Evolutionary conservation across 1,140 invertebrate genomes (phyloP).

Genomic region (Drosophila rufa): DNA sequence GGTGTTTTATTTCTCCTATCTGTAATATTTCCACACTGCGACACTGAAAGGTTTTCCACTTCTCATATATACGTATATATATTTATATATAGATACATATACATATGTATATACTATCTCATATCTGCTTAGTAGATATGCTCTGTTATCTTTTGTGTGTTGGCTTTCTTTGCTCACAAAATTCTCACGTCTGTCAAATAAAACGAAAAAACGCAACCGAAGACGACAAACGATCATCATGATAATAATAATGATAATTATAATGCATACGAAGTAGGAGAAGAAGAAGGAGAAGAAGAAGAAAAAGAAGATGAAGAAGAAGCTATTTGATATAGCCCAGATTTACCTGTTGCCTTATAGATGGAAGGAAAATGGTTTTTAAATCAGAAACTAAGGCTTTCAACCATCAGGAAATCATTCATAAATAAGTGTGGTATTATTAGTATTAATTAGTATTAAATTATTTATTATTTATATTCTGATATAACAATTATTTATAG

Average conservation of each 20-base stretch:
- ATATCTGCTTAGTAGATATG: slow-evolving; percentile 51
- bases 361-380: slow-evolving; percentile 11
- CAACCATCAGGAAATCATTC: slow-evolving; percentile 1
- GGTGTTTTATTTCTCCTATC: slow-evolving; percentile 10
- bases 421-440: background rate
- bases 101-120: slow-evolving; percentile 15
- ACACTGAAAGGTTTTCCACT: slow-evolving; percentile 53
- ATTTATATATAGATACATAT: slow-evolving; percentile 15
- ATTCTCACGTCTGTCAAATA: slow-evolving; percentile 78
- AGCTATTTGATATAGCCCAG: slow-evolving; percentile 31
- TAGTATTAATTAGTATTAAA: too few relatives aligned
- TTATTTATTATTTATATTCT: too few relatives aligned
- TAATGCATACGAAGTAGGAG: slow-evolving; percentile 39
- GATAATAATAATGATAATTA: slow-evolving; percentile 41
- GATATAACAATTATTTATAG: too few relatives aligned
- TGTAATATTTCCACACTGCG: slow-evolving; percentile 6
- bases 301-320: slow-evolving; percentile 1
- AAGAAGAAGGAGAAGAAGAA: background rate
- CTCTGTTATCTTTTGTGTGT: slow-evolving; percentile 60
- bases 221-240: slow-evolving; percentile 39
- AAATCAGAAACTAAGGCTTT: background rate
- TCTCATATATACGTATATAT: background rate
- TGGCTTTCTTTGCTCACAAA: slow-evolving; percentile 71
- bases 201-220: slow-evolving; percentile 51
- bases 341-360: slow-evolving; percentile 11